Base-by-base conservation (phyloP, 2,797 vertebrate genomes). In the Cygnus olor region DNA sequence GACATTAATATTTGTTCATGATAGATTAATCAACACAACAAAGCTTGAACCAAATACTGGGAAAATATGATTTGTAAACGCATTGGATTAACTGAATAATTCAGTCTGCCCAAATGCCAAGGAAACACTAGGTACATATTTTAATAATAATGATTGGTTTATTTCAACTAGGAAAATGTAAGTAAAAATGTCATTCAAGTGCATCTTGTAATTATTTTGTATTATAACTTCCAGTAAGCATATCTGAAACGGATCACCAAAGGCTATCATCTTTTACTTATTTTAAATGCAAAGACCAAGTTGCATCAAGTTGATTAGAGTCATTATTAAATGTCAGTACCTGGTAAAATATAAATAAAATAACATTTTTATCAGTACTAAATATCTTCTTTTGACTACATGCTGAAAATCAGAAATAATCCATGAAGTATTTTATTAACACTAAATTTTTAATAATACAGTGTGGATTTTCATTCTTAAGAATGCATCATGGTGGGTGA, bases 401-500 rank as follows among this genome's bases (percentile, higher is more conserved):
- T 72, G 24, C 11, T 84, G 60, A 76, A 91, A 93, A 81, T 68
- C 38, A 77, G 64, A 81, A 91, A 56, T 72, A 28, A 20, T 44
- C 13, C 84, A 15, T 84, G 4, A 78, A 60, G 27, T 84, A 38
- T 68, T 89, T 92, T 80, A 80, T 81, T 82, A 92, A 51, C 30
- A 57, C 10, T 77, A 86, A 58, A 60, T 65, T 78, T 94, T 77
- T 94, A 76, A 65, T 82, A 83, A 56, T 58, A n/a, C 12, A 77
- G 60, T 71, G 65, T 42, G 87, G 22, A 63, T 57, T 77, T 92
- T 88, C 57, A 89, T 91, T 95, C 58, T 72, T 20, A 88, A 61
- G 68, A 70, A 65, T 79, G 77, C 44, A 91, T 13, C 36, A 74
- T 93, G 30, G 53, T 22, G 56, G 57, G 45, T 88, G 92, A 94